A percentile compares a stretch with the other conserved stretches of the same genome.
Conservation (phyloP, 2,113 vertebrate species). For the Malurus alboscapulatus region DNA sequence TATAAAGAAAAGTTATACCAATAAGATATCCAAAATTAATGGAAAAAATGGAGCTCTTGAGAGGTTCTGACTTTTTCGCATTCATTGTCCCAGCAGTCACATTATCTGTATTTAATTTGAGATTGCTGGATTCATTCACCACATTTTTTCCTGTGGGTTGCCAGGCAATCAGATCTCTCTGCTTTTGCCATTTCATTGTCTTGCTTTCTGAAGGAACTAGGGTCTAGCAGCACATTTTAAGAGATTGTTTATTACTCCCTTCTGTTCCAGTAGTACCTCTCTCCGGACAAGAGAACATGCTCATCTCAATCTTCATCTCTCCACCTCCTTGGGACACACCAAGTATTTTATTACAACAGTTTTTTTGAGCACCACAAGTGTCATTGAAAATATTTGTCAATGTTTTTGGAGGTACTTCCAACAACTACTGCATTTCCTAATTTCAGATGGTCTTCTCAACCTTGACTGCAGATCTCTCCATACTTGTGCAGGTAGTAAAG, state of each 20-base stretch:
- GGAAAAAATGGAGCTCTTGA: neutral
- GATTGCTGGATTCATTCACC: neutral
- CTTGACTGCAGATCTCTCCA: neutral
- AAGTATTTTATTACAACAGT: neutral
- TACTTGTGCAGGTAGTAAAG: neutral
- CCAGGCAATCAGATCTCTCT: neutral
- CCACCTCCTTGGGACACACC: neutral
- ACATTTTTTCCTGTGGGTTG: neutral
- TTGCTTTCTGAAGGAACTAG: neutral
- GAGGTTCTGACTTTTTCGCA: neutral
- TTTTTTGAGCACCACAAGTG: neutral
- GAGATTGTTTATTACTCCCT: neutral
- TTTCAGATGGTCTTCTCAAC: neutral
- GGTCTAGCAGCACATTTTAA: neutral
- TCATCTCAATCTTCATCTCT: neutral
- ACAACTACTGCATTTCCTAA: neutral
- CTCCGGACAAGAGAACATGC: neutral
- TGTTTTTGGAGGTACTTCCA: neutral
- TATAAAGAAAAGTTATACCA: neutral
- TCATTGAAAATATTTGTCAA: neutral
- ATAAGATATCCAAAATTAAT: neutral
- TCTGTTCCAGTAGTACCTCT: neutral
- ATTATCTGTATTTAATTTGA: conserved; percentile 16
- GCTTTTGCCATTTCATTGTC: neutral
- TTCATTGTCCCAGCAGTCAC: neutral